phyloP scores from a whole-genome alignment of 2,888 invertebrate genomes.

The Tenthredo amoena region DNA sequence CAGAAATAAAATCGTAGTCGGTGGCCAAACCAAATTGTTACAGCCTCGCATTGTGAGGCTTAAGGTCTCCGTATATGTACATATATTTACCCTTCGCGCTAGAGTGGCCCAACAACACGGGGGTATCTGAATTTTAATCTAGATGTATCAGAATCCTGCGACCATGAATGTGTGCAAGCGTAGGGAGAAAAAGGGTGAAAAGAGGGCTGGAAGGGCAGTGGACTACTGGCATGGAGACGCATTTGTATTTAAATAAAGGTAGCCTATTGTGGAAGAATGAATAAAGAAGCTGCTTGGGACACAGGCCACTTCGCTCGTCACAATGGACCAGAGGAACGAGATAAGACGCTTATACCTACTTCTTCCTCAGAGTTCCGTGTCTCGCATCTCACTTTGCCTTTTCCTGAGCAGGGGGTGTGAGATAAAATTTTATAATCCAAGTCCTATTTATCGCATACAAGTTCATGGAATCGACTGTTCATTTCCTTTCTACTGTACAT shows the following conservation, averaged over 20 bases:
- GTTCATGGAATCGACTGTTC: background rate
- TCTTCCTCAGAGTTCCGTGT: conserved; percentile 4
- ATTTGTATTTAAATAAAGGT: conserved; percentile 54
- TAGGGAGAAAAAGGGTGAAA: conserved; percentile 24
- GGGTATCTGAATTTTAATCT: conserved; percentile 54
- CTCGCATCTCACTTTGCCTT: background rate
- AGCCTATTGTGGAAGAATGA: conserved; percentile 51
- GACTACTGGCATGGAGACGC: conserved; percentile 45
- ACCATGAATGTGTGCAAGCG: conserved; percentile 29
- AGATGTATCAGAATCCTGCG: conserved; percentile 52
- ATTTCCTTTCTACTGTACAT: background rate
- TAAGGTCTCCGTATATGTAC: conserved; percentile 30
- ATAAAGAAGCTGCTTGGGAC: conserved; percentile 54
- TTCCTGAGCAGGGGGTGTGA: conserved; percentile 11
- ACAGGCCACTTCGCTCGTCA: conserved; percentile 52
- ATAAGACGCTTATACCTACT: conserved; percentile 52
- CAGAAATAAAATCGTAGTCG: conserved; percentile 40
- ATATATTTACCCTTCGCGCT: conserved; percentile 25
- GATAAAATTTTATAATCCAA: conserved; percentile 27
- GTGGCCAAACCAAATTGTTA: conserved; percentile 45
- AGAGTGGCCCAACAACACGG: conserved; percentile 49
- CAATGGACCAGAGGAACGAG: conserved; percentile 52
- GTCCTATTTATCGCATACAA: conserved; percentile 12
- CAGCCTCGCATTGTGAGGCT: conserved; percentile 32
- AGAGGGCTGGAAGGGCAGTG: conserved; percentile 34